phyloP scores from a whole-genome alignment of 2,797 vertebrate species.

The Vireo griseus region DNA sequence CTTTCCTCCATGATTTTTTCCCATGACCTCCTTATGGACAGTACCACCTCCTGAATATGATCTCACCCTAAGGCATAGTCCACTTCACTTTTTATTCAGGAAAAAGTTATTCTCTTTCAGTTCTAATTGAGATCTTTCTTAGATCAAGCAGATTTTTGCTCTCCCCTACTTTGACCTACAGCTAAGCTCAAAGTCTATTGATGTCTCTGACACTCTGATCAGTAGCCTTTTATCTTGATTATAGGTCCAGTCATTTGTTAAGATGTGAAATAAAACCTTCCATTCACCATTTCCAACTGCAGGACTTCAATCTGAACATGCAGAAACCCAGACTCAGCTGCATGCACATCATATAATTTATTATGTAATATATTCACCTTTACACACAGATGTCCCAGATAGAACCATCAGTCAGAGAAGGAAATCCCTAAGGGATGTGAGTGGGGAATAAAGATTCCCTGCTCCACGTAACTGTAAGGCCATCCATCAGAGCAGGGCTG shows the following conservation, averaged over 20 bases:
- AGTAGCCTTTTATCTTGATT: neutral
- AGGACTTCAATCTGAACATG: neutral
- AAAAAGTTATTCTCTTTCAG: neutral
- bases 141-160: neutral
- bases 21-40: neutral
- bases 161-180: neutral
- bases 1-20: too few relatives aligned
- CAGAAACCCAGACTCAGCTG: neutral
- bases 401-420: neutral
- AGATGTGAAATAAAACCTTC: neutral
- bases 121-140: neutral
- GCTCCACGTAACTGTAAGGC: neutral
- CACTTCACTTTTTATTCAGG: neutral
- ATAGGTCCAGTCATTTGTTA: neutral
- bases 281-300: neutral
- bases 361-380: neutral
- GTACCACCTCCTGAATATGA: neutral
- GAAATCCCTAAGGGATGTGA: neutral
- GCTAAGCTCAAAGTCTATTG: neutral
- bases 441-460: neutral
- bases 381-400: rapidly evolving
- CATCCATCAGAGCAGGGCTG: neutral
- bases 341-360: neutral
- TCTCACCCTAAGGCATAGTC: neutral
- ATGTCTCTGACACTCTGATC: neutral